These are phyloP conservation scores for Sternarchorhynchus goeldii DNA, from an alignment of 2,797 vertebrate genomes.

Conservation along the genomic window DNA sequence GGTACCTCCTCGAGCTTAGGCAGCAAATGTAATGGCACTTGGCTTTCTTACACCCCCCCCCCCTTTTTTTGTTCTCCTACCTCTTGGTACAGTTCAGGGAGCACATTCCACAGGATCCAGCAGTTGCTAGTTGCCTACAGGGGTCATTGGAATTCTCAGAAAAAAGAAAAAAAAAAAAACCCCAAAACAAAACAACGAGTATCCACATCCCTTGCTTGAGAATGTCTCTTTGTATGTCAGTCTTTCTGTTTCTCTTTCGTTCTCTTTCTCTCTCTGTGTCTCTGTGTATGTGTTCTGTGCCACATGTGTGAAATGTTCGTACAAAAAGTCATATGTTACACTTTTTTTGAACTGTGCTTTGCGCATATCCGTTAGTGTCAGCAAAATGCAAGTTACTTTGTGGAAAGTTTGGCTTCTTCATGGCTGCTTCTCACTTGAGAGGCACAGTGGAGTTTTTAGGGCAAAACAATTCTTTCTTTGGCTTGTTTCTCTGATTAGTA, in stretches of 20 bases:
- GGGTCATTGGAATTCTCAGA: slow-evolving; percentile 87
- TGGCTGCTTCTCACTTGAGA: slow-evolving; percentile 43
- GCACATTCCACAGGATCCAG: slow-evolving; percentile 91
- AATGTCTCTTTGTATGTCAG: background rate
- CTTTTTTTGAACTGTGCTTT: slow-evolving; percentile 32
- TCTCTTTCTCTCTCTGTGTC: slow-evolving; percentile 45
- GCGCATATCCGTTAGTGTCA: slow-evolving; percentile 48
- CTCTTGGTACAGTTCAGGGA: slow-evolving; percentile 93
- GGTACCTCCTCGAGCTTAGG: slow-evolving; percentile 80
- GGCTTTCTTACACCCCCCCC: slow-evolving; percentile 52
- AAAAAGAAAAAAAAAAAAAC: slow-evolving; percentile 63
- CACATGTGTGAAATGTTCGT: slow-evolving; percentile 37
- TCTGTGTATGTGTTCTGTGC: slow-evolving; percentile 19
- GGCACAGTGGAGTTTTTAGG: slow-evolving; percentile 49
- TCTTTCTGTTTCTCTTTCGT: too few species aligned
- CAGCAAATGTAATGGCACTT: slow-evolving; percentile 88
- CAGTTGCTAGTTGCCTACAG: slow-evolving; percentile 88
- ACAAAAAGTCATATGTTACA: slow-evolving; percentile 53
- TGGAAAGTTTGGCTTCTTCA: slow-evolving; percentile 48
- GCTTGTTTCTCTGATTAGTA: slow-evolving; percentile 35
- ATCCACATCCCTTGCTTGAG: slow-evolving; percentile 67
- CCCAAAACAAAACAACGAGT: slow-evolving; percentile 61
- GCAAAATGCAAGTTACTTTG: slow-evolving; percentile 49
- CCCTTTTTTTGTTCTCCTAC: slow-evolving; percentile 83
- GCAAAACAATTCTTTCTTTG: slow-evolving; percentile 39